Conservation (phyloP, 2,888 invertebrate genomes). For the Nemotelus pantherinus region DNA sequence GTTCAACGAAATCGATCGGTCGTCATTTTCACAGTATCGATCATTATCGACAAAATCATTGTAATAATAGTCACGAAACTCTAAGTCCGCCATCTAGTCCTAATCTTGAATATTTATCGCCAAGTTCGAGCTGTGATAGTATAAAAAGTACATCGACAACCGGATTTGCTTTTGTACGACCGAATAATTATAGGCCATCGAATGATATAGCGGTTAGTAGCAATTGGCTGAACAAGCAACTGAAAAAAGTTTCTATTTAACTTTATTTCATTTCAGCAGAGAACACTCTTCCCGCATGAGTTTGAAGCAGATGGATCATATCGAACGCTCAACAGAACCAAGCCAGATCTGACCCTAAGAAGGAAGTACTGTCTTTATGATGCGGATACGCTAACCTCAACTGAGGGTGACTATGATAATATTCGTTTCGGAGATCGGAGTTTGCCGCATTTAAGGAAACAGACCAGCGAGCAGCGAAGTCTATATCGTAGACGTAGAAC, state of each 20-base stretch:
- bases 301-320: slow-evolving; percentile 72
- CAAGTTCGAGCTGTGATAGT: slow-evolving; percentile 70
- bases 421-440: slow-evolving; percentile 59
- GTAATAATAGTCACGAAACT: slow-evolving; percentile 52
- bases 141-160: slow-evolving; percentile 77
- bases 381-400: slow-evolving; percentile 47
- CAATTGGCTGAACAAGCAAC: not conserved
- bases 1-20: slow-evolving; percentile 43
- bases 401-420: slow-evolving; percentile 46
- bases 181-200: slow-evolving; percentile 66
- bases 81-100: slow-evolving; percentile 53
- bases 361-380: slow-evolving; percentile 72
- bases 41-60: slow-evolving; percentile 13
- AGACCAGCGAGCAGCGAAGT: slow-evolving; percentile 29
- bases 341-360: slow-evolving; percentile 67
- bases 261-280: slow-evolving; percentile 55
- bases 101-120: slow-evolving; percentile 53
- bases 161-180: slow-evolving; percentile 76
- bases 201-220: slow-evolving; percentile 27
- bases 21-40: slow-evolving; percentile 20
- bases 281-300: slow-evolving; percentile 66
- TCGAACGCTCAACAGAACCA: slow-evolving; percentile 60
- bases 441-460: slow-evolving; percentile 57
- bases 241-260: not conserved
- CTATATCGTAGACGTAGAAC: slow-evolving; percentile 15